A percentile compares a stretch with the other conserved stretches of the same genome.
These are phyloP conservation scores for Cyprinodon tularosa DNA, from an alignment of 2,113 vertebrate genomes.

Conservation along the genomic window DNA sequence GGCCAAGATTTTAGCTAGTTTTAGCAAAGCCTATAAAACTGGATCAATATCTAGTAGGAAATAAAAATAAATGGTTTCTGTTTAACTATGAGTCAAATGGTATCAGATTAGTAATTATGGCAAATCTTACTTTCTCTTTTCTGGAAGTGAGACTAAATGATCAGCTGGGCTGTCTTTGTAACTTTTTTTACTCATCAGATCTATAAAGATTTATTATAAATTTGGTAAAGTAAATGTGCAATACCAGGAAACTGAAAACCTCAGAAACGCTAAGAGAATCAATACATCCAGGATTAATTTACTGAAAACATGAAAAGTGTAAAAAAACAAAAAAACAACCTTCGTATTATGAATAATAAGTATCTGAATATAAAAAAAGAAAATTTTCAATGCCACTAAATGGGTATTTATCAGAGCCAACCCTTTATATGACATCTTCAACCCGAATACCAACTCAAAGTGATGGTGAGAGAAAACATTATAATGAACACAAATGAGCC, in stretches of 20 bases:
- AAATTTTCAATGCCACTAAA: background rate
- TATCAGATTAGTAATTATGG: background rate
- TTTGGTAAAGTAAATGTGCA: too few relatives aligned
- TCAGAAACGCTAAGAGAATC: background rate
- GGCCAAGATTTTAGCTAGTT: too few relatives aligned
- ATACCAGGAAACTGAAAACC: too few relatives aligned
- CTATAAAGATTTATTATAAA: background rate
- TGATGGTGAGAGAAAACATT: constrained; percentile 7
- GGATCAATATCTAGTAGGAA: too few relatives aligned
- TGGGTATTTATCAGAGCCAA: background rate
- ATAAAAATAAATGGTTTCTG: too few relatives aligned
- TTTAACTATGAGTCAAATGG: too few relatives aligned
- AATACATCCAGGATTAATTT: background rate
- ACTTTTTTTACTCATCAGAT: background rate
- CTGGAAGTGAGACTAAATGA: background rate
- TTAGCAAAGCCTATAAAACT: too few relatives aligned
- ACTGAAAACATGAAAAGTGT: background rate
- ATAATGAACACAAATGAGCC: constrained; percentile 12
- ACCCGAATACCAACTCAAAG: background rate
- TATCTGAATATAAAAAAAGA: background rate
- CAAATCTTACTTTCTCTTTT: background rate
- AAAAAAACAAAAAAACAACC: background rate
- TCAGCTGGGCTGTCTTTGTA: background rate
- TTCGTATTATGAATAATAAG: background rate
- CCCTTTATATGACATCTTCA: background rate